Percentiles rank a stretch among this genome's conserved stretches.
phyloP scores from a whole-genome alignment of 2,113 vertebrate species.

The Percopsis transmontana region DNA sequence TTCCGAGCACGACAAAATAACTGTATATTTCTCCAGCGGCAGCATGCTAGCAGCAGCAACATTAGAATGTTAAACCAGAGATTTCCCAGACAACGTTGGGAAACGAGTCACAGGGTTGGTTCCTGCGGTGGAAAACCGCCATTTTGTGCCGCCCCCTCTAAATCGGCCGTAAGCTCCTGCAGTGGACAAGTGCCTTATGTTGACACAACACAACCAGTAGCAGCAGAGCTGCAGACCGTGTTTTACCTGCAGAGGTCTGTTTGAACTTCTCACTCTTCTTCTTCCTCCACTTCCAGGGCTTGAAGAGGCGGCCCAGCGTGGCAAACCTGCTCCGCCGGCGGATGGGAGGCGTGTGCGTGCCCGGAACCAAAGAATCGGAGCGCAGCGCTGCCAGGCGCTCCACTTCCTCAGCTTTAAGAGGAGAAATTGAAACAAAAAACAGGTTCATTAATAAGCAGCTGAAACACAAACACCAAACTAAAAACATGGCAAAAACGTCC shows the following conservation, averaged over 20 bases:
- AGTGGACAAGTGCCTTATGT: no score
- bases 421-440: background rate
- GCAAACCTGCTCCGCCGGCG: conserved; percentile 95
- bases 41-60: no score
- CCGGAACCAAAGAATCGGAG: conserved; percentile 95
- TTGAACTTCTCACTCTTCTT: conserved; percentile 99
- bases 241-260: conserved; percentile 94
- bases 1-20: no score
- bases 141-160: no score
- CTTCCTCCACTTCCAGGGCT: conserved; percentile 99
- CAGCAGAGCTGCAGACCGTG: conserved; percentile 2
- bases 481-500: background rate
- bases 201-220: conserved; percentile 6
- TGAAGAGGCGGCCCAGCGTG: conserved; percentile 92
- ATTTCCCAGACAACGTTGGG: no score
- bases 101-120: no score
- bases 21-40: no score
- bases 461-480: background rate
- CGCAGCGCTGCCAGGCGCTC: conserved; percentile 96
- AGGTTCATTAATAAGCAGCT: background rate
- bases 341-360: conserved; percentile 96
- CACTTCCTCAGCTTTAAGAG: conserved; percentile 88
- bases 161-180: no score
- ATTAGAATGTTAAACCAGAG: no score
- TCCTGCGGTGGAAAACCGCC: no score